Evolutionary conservation across 2,888 invertebrate genomes (phyloP), one percentile per base, ranked within the genome.

Genomic region (Sabatieria punctata): DNA sequence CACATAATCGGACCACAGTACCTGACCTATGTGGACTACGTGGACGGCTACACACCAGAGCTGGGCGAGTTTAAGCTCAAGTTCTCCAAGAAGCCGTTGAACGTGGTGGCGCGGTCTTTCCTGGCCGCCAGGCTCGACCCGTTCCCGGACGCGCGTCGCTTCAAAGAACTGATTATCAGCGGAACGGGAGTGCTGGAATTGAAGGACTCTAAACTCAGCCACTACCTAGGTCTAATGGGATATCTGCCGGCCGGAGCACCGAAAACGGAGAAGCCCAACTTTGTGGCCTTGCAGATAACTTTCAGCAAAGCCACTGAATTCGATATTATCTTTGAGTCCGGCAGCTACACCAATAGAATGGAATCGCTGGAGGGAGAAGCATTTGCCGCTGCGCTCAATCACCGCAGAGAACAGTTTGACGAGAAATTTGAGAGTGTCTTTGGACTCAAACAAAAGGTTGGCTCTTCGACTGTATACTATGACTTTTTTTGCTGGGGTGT

Each of bases 401-500:
- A 73, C 49, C 77, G 77, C 55, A 74, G 74, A 47, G 61, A 65
- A 2, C 64, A 71, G 0, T 95, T 91, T 60, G 77, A 81, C 44
- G 68, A 74, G 1, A 77, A 79, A 55, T 95, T 95, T 65, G 83
- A 89, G 55, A 68, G 75, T 6, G 78, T 75, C 3, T 97, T 93
- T 64, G 71, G 76, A 37, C 69, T 95, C 30, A 68, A 71, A 42
- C 68, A 74, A 4, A 85, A 83, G 63, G 82, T 82, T 24, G 37
- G 13, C 6, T 37, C 6, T 8, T 13, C 18, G 18, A 6, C 18
- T n/a, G n/a, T n/a, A n/a, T n/a, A n/a, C n/a, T n/a, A n/a, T n/a
- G n/a, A n/a, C n/a, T n/a, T n/a, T n/a, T n/a, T n/a, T n/a, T n/a
- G n/a, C n/a, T n/a, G n/a, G n/a, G n/a, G n/a, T n/a, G n/a, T n/a